Base-by-base conservation (phyloP, 2,113 vertebrate genomes). In the Microcebus jonahi region DNA sequence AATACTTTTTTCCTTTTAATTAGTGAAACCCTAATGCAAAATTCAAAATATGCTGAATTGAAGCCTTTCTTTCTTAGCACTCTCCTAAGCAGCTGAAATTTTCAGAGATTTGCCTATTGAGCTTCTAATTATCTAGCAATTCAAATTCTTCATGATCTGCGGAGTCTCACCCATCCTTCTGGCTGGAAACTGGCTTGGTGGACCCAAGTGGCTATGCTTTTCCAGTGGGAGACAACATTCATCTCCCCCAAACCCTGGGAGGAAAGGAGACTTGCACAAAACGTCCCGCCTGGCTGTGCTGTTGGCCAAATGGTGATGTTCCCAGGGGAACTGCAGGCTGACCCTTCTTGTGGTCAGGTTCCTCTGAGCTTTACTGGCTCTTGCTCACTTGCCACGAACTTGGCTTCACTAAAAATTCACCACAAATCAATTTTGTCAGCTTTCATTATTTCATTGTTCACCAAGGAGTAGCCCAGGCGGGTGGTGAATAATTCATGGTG, bases 1-100 rank as follows among this genome's bases (percentile, higher is more conserved):
- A 85, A 92, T 91, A 96, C 57, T 81, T 95, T 96, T 90, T 93
- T 70, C 57, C 84, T 95, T 97, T 96, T 97, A 97, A 97, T 98
- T 97, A 96, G 84, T 81, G 89, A 96, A 96, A 85, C 36, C 45
- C 39, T 93, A 80, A 93, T 94, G 48, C 39, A 95, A 96, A 97
- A 94, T 91, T 97, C 79, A 86, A 90, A 93, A 88, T 91, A 50
- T 8, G 59, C 89, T 90, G 21, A 95, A 84, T 23, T 85, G 87
- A 96, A 96, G 76, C 9, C 80, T 75, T 89, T 76, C 42, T 92
- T 95, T 93, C 88, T 84, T 71, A 84, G 70, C 27, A 76, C 13
- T 70, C 84, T 81, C 55, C 59, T 82, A 93, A 96, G 61, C 70
- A 85, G 65, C 59, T 97, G 50, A 97, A 94, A 94, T 87, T 77